These are phyloP conservation scores for Osmerus eperlanus DNA, from an alignment of 2,113 vertebrate species.

Conservation along the genomic window DNA sequence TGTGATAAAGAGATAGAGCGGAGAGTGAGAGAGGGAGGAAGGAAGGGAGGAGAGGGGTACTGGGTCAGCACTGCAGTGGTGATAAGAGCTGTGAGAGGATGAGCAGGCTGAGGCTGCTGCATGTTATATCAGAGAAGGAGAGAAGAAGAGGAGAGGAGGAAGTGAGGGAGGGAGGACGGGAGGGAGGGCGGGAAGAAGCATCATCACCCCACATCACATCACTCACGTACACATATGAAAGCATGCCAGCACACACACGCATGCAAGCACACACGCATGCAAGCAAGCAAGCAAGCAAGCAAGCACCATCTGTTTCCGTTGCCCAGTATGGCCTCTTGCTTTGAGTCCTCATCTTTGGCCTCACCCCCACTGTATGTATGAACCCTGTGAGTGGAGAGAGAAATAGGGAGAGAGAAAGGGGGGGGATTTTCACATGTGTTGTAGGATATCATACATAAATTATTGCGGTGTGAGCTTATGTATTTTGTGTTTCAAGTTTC, in stretches of 20 bases:
- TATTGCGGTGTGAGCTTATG: too few species aligned
- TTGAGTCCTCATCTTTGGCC: too few species aligned
- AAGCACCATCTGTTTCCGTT: too few species aligned
- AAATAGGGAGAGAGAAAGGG: not conserved
- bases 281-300: too few species aligned
- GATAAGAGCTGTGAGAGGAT: not conserved
- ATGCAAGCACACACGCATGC: slow-evolving; percentile 9
- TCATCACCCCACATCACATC: not conserved
- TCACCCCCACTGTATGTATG: slow-evolving; percentile 13
- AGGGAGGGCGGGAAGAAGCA: not conserved
- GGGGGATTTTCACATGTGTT: too few species aligned
- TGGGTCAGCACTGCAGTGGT: slow-evolving; percentile 18
- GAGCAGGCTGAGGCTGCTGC: not conserved
- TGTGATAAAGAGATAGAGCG: slow-evolving; percentile 32
- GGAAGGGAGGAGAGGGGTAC: not conserved
- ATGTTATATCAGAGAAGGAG: not conserved
- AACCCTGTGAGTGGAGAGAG: not conserved
- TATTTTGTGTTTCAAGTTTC: too few species aligned
- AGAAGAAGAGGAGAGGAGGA: not conserved
- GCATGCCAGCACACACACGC: slow-evolving; percentile 19
- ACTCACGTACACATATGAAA: slow-evolving; percentile 23
- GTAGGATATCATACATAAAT: too few species aligned
- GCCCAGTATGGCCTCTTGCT: too few species aligned
- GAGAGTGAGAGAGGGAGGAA: not conserved
- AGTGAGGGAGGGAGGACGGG: not conserved